Evolutionary conservation across 2,113 vertebrate species (phyloP).

Genomic region (Garra rufa): DNA sequence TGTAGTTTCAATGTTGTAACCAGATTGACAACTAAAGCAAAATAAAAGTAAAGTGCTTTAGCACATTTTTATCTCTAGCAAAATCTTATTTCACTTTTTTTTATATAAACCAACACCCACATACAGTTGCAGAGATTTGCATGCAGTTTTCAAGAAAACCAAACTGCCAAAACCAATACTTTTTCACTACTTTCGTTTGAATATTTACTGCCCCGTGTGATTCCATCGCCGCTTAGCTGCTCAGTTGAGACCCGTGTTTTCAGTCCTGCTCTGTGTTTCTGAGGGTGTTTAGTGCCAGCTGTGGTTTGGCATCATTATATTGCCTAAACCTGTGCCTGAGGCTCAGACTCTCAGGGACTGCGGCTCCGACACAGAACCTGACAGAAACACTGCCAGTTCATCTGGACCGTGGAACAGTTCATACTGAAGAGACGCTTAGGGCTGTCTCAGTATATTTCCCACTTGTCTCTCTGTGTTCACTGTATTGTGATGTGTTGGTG

Average conservation of each 20-base stretch:
- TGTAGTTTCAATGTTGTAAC: background rate
- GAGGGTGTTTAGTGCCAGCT: background rate
- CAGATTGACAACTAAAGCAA: background rate
- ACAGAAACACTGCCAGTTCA: conserved; percentile 32
- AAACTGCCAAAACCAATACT: background rate
- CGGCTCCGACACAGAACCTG: conserved; percentile 7
- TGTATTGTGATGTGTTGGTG: conserved; percentile 22
- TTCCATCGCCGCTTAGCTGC: background rate
- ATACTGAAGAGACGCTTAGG: conserved; percentile 20
- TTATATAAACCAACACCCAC: background rate
- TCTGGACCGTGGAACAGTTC: background rate
- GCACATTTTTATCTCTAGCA: background rate
- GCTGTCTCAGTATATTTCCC: background rate
- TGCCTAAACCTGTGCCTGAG: conserved; percentile 23
- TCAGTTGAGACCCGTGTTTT: conserved; percentile 29
- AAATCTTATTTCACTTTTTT: background rate
- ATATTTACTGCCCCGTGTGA: background rate
- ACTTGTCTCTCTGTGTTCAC: background rate
- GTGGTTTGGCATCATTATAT: conserved; percentile 24
- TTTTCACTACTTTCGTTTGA: background rate
- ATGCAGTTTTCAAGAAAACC: background rate
- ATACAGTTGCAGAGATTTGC: background rate
- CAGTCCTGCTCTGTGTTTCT: conserved; percentile 18
- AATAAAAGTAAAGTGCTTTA: conserved; percentile 11
- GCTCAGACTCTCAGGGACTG: conserved; percentile 32